Evolutionary conservation across 2,888 invertebrate genomes (phyloP).

Genomic region (Mimachlamys varia): DNA sequence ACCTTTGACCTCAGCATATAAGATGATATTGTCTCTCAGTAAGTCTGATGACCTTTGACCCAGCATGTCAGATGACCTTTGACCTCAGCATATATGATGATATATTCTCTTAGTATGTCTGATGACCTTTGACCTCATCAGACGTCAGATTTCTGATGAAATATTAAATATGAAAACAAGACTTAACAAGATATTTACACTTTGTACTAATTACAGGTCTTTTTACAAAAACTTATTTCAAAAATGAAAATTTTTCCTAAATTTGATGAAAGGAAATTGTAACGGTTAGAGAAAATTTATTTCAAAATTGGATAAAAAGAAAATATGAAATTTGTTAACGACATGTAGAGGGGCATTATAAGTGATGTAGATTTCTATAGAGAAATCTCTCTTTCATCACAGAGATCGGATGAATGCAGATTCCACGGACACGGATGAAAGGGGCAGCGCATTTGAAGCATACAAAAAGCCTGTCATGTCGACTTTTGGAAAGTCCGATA

Average conservation of each 20-base stretch:
- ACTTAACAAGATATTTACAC: no score
- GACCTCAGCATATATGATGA: neutral
- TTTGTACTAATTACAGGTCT: no score
- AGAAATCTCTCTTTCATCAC: neutral
- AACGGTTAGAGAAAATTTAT: no score
- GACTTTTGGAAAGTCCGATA: constrained; percentile 63
- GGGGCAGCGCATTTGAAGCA: constrained; percentile 88
- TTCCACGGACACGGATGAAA: constrained; percentile 77
- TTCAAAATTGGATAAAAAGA: no score
- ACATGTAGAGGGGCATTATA: neutral
- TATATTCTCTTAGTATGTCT: neutral
- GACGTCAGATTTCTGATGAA: neutral
- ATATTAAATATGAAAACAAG: no score
- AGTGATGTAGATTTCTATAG: neutral
- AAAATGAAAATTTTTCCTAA: no score
- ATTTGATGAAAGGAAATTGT: no score
- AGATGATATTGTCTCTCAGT: neutral
- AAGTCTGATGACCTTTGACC: neutral
- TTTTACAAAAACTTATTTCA: no score
- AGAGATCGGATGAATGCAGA: constrained; percentile 33
- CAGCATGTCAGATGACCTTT: neutral
- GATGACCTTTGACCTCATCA: neutral
- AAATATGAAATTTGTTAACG: no score
- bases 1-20: neutral
- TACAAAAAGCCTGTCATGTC: constrained; percentile 64